Percentiles rank a stretch among this genome's conserved stretches.
These are phyloP conservation scores for Pseudomyrmex pallidus DNA, from an alignment of 1,140 invertebrate species.

Conservation along the genomic window DNA sequence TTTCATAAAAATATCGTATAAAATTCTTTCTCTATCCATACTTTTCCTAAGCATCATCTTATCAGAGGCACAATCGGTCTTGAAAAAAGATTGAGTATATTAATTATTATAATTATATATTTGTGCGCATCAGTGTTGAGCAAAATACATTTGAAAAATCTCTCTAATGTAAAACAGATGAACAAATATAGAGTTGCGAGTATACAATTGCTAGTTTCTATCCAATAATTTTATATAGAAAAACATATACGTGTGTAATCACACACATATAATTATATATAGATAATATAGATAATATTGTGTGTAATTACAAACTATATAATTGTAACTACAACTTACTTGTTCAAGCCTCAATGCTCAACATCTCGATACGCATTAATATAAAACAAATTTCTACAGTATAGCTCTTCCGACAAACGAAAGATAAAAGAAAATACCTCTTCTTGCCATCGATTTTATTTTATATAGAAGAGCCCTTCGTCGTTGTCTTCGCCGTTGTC, in stretches of 20 bases:
- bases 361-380: conserved; percentile 65
- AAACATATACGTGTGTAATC: neutral
- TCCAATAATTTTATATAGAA: neutral
- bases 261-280: no score
- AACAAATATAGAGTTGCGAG: no score
- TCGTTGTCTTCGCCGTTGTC: conserved; percentile 9
- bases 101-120: conserved; percentile 52
- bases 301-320: neutral
- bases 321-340: neutral
- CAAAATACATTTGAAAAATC: neutral
- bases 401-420: conserved; percentile 20
- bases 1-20: conserved; percentile 9
- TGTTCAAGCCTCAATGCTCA: neutral
- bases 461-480: conserved; percentile 32
- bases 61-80: conserved; percentile 77
- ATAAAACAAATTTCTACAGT: conserved; percentile 50
- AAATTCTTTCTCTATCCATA: neutral
- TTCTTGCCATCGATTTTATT: conserved; percentile 29
- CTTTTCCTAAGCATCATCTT: conserved; percentile 33
- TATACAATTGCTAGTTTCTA: no score
- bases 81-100: conserved; percentile 68
- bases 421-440: conserved; percentile 24
- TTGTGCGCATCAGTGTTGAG: conserved; percentile 60
- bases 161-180: neutral
- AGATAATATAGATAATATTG: no score